phyloP scores from a whole-genome alignment of 2,797 vertebrate species.

The Thripadectes ignobilis region DNA sequence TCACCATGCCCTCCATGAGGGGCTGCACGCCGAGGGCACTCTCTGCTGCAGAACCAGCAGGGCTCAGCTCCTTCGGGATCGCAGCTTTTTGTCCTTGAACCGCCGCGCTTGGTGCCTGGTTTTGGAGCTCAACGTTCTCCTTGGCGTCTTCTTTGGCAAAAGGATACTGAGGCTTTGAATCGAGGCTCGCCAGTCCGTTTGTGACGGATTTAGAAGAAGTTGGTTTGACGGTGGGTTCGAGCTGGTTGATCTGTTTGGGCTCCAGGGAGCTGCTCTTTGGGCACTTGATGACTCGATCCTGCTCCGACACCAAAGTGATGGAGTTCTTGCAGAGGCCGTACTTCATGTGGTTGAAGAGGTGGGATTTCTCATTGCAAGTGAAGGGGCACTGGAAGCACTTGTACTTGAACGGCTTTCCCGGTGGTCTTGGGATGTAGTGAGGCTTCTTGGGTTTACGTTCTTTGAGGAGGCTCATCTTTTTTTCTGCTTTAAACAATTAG shows the following conservation, averaged over 20 bases:
- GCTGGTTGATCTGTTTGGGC: slow-evolving; percentile 67
- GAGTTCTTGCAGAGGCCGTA: slow-evolving; percentile 98
- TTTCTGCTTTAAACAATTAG: slow-evolving; percentile 27
- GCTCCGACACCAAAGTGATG: slow-evolving; percentile 91
- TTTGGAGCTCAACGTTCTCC: slow-evolving; percentile 72
- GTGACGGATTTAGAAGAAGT: slow-evolving; percentile 58
- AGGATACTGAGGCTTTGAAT: slow-evolving; percentile 67
- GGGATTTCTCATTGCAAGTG: slow-evolving; percentile 98
- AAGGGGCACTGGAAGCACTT: slow-evolving; percentile 99
- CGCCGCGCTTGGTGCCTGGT: slow-evolving; percentile 44
- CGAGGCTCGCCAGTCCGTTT: slow-evolving; percentile 51
- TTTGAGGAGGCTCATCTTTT: slow-evolving; percentile 87
- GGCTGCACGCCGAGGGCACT: slow-evolving; percentile 50
- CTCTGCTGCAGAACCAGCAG: slow-evolving; percentile 40
- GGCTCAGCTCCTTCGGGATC: slow-evolving; percentile 42
- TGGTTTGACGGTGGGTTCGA: slow-evolving; percentile 60
- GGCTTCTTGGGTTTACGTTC: slow-evolving; percentile 97
- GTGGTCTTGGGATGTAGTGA: slow-evolving; percentile 95
- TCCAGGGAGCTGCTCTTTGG: slow-evolving; percentile 72
- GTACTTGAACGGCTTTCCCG: slow-evolving; percentile 97
- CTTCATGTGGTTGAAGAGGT: slow-evolving; percentile 99
- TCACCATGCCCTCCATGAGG: slow-evolving; percentile 64
- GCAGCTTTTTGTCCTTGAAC: slow-evolving; percentile 62
- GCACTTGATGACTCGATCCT: slow-evolving; percentile 83
- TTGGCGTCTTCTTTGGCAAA: slow-evolving; percentile 76